A percentile compares a stretch with the other conserved stretches of the same genome.
These are phyloP conservation scores for Arenaria interpres DNA, from an alignment of 2,113 vertebrate species.

Conservation along the genomic window DNA sequence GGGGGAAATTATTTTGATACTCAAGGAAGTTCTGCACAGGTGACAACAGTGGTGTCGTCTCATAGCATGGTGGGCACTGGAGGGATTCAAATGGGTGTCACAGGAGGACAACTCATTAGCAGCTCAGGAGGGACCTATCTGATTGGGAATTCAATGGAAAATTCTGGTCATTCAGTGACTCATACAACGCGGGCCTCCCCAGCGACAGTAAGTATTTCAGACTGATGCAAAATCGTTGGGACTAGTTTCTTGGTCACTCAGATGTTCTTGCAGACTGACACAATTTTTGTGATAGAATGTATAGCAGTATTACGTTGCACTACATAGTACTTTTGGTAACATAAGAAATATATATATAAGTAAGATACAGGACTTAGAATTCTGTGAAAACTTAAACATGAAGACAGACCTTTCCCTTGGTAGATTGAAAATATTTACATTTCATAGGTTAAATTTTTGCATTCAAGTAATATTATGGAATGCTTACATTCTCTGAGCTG, in stretches of 20 bases:
- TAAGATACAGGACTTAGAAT: background rate
- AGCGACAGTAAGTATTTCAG: slow-evolving; percentile 81
- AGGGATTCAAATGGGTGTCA: slow-evolving; percentile 85
- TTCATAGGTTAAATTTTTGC: background rate
- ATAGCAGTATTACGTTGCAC: background rate
- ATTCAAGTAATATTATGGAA: background rate
- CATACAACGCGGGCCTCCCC: slow-evolving; percentile 84
- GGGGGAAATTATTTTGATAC: slow-evolving; percentile 85
- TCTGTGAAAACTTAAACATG: background rate
- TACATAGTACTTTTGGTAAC: background rate
- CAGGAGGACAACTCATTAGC: slow-evolving; percentile 85
- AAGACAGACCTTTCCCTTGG: background rate
- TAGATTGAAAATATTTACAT: background rate
- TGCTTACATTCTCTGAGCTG: background rate
- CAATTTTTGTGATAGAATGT: background rate
- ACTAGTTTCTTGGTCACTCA: background rate
- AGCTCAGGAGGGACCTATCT: slow-evolving; percentile 85
- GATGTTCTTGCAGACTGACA: background rate
- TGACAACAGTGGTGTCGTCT: slow-evolving; percentile 84
- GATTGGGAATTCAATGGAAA: slow-evolving; percentile 86
- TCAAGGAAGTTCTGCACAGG: slow-evolving; percentile 85
- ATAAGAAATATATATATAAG: background rate
- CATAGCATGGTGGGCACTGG: slow-evolving; percentile 86
- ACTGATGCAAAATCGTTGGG: slow-evolving; percentile 2
- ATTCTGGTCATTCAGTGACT: slow-evolving; percentile 83